Evolutionary conservation across 2,113 vertebrate genomes (phyloP), one percentile per base, ranked within the genome.

Genomic region (Brienomyrus brachyistius): DNA sequence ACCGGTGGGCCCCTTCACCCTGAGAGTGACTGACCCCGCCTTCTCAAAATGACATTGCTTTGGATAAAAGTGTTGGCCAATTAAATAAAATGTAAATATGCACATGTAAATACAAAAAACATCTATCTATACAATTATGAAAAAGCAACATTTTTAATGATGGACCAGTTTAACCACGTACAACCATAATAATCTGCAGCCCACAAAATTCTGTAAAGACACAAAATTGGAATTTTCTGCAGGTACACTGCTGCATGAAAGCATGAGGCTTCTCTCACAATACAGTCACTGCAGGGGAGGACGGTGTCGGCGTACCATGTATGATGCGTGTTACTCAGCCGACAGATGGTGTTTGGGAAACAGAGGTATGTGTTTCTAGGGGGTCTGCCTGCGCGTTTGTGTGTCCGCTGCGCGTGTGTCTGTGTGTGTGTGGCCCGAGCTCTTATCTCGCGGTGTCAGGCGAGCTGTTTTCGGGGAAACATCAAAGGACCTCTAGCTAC

Each of bases 361-460:
- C 51, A 86, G 45, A 11, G 17, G 31, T 59, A 27, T 2, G 86
- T 54, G n/a, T 2, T 84, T 66, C 89, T 2, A n/a, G 31, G 43
- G 89, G n/a, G 86, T 48, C 52, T 50, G 70, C 45, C 3, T 50
- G 31, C 11, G n/a, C 11, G 13, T 19, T 9, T 2, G 19, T 48
- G 87, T 70, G 87, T 70, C 17, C 7, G 9, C 13, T 40, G 80
- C 19, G 19, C n/a, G 50, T 40, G 40, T 23, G 77, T 45, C 11
- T 21, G 77, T 52, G 48, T 31, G 48, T 31, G 48, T 86, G 85
- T 45, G 27, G 43, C 47, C 70, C 9, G 45, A 11, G 27, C 66
- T 83, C 94, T 95, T 95, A 95, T 95, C 95, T 92, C 92, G 85
- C 54, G 17, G 90, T 90, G 90, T 89, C 95, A 95, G 94, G 93